Evolutionary conservation across 2,797 vertebrate genomes (phyloP).

Genomic region (Alfaro cultratus): DNA sequence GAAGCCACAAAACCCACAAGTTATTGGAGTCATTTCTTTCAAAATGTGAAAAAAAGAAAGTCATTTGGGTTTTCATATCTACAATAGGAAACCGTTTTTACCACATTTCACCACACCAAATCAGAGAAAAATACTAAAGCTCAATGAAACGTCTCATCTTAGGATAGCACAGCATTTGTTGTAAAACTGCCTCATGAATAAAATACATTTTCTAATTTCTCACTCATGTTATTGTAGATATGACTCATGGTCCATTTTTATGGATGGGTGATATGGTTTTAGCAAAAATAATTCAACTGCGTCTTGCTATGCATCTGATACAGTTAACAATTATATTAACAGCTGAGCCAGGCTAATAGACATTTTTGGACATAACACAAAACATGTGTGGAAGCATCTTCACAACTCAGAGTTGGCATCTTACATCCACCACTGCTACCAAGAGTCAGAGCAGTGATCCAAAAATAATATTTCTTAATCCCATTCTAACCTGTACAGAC

Average conservation of each 20-base stretch:
- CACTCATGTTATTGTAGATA: neutral
- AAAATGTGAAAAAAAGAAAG: neutral
- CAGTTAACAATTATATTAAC: neutral
- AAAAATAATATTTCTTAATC: neutral
- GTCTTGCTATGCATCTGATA: neutral
- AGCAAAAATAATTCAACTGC: neutral
- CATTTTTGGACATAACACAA: neutral
- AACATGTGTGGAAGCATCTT: neutral
- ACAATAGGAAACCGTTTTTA: neutral
- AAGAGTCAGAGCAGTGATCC: neutral
- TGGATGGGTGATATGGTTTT: neutral
- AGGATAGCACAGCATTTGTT: neutral
- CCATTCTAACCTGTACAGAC: neutral
- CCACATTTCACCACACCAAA: neutral
- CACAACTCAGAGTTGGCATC: neutral
- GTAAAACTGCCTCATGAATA: neutral
- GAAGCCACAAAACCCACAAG: slow-evolving; percentile 29
- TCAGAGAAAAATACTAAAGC: neutral
- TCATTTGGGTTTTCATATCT: neutral
- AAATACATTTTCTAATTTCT: neutral
- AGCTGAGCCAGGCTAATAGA: neutral
- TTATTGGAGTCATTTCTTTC: neutral
- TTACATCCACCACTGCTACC: neutral
- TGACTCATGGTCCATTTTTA: neutral
- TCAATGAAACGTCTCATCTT: neutral